Evolutionary conservation across 2,797 vertebrate genomes (phyloP).

Genomic region (Danio kyathit): DNA sequence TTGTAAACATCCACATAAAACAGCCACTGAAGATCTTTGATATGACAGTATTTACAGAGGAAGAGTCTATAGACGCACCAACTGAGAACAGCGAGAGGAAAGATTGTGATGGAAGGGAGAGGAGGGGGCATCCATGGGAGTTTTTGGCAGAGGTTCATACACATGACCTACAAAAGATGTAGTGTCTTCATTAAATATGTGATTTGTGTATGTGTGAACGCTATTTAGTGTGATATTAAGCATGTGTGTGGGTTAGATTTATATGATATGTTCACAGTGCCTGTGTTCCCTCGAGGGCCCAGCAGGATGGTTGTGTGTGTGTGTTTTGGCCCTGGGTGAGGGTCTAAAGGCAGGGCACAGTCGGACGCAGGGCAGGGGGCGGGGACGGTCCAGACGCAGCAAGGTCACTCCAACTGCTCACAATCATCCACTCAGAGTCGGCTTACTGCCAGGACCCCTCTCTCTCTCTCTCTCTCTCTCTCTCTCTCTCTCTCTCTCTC

Average conservation of each 20-base stretch:
- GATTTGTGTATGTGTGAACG: constrained; percentile 54
- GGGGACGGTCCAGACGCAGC: constrained; percentile 77
- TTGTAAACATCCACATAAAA: constrained; percentile 51
- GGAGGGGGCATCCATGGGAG: constrained; percentile 65
- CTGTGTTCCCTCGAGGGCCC: constrained; percentile 46
- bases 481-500: constrained; percentile 15
- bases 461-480: constrained; percentile 19
- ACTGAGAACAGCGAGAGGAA: constrained; percentile 37
- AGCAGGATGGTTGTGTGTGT: constrained; percentile 32
- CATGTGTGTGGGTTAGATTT: constrained; percentile 17
- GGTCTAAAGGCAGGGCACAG: constrained; percentile 70
- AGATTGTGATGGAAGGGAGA: constrained; percentile 36
- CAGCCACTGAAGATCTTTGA: constrained; percentile 47
- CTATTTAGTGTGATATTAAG: constrained; percentile 14
- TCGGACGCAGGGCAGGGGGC: constrained; percentile 76
- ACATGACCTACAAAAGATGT: constrained; percentile 82
- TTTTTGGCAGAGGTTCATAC: constrained; percentile 80
- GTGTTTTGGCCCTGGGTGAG: constrained; percentile 50
- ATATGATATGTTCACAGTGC: background rate
- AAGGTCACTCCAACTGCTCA: constrained; percentile 80
- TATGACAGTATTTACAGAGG: constrained; percentile 55
- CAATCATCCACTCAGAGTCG: constrained; percentile 56
- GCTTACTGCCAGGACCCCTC: constrained; percentile 69
- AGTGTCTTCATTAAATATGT: constrained; percentile 78
- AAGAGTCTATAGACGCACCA: constrained; percentile 44